phyloP scores from a whole-genome alignment of 53 echinoderm and acorn worm species.

The Paracentrotus lividus region DNA sequence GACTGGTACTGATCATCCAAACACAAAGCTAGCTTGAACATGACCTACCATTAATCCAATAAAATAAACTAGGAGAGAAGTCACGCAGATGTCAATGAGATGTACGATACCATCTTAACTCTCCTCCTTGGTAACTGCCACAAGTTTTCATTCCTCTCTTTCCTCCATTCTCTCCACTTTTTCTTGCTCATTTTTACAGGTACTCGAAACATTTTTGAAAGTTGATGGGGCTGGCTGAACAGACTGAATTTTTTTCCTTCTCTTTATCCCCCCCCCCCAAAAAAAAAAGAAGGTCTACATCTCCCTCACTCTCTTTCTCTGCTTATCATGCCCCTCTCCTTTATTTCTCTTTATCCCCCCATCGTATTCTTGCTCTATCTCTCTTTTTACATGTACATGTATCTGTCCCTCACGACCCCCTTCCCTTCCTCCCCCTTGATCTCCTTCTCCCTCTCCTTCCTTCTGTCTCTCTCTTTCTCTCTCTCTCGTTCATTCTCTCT shows the following conservation, averaged over 20 bases:
- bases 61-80: not conserved
- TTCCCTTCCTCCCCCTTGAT: not conserved
- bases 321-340: not conserved
- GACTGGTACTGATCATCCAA: too few species aligned
- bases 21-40: not conserved
- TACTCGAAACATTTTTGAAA: too few species aligned
- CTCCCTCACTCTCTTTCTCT: not conserved
- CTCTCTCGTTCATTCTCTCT: not conserved
- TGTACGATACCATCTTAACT: not conserved
- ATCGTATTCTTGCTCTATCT: not conserved
- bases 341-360: not conserved
- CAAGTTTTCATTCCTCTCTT: not conserved
- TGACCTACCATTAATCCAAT: not conserved
- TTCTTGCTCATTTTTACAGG: too few species aligned
- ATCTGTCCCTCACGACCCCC: not conserved
- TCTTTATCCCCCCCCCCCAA: too few species aligned
- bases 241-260: too few species aligned
- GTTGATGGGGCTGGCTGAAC: too few species aligned
- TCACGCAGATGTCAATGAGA: not conserved
- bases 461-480: not conserved
- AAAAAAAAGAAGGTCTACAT: too few species aligned
- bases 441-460: not conserved
- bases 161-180: too few species aligned
- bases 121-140: too few species aligned
- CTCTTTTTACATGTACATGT: not conserved